Evolutionary conservation across 2,888 invertebrate genomes (phyloP), one percentile per base, ranked within the genome.

Genomic region (Cremastinae sp.): DNA sequence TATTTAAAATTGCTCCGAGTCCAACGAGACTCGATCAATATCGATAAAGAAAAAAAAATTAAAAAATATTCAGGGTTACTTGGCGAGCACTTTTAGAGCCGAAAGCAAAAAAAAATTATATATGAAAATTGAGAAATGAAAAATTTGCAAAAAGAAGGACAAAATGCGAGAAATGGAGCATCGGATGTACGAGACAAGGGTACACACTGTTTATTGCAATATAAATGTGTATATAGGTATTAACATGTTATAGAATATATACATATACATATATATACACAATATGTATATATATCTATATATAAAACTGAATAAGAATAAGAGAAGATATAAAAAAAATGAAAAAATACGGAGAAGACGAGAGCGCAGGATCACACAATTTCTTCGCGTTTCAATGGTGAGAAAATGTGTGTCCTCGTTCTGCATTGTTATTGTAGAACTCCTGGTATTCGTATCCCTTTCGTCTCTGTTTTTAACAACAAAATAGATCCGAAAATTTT

Each of bases 151-250:
- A 28, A 28, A 28, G 5, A 28, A 28, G 41, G 58, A 58, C 49
- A 35, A 51, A 55, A 61, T 71, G 55, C 56, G 56, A 68, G 49
- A 64, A 37, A 58, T 35, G 10, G 22, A 62, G 75, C 74, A 58
- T 74, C 51, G 28, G 28, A 65, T 75, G 78, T 76, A 78, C 75
- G 79, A 76, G 78, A 28, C 28, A 5, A 78, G 78, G 75, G 77
- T 80, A 83, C 81, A 84, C 82, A 84, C 81, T 82, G 84, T 88
- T 88, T 87, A 87, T 85, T 86, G 88, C 87, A 88, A 87, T 88
- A 88, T 89, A 89, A 89, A 88, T 89, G 89, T 89, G 88, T 89
- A 89, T 88, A 89, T 89, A 89, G 85, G 79, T 76, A 82, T 74
- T 82, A 84, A 83, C 77, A 84, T 84, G 82, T 85, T 85, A 85